phyloP scores from a whole-genome alignment of 1,140 invertebrate genomes.

The Drosophila virilis region DNA sequence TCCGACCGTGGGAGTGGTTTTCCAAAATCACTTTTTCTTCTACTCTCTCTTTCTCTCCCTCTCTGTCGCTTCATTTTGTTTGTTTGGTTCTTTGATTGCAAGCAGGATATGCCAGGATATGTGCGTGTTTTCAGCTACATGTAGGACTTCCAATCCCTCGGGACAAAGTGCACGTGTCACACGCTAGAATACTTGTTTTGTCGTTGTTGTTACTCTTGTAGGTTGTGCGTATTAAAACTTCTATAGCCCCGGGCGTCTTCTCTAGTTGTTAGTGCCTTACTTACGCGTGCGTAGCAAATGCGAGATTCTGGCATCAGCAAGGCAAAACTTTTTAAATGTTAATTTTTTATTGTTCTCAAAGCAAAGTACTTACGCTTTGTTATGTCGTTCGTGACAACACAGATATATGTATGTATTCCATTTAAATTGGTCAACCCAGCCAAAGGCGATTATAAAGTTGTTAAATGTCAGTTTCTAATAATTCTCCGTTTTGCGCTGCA shows the following conservation, averaged over 20 bases:
- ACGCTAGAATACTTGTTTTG: conserved; percentile 23
- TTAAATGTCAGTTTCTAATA: too few relatives aligned
- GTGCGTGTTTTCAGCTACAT: conserved; percentile 59
- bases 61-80: too few relatives aligned
- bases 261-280: conserved; percentile 68
- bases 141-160: conserved; percentile 35
- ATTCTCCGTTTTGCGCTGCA: background rate
- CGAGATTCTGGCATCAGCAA: conserved; percentile 6
- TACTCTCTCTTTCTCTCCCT: too few relatives aligned
- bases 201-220: conserved; percentile 24
- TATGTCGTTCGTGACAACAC: background rate
- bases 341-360: background rate
- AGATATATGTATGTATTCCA: too few relatives aligned
- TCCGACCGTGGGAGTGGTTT: too few relatives aligned
- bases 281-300: conserved; percentile 37
- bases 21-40: too few relatives aligned
- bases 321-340: conserved; percentile 6
- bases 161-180: conserved; percentile 55
- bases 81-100: background rate
- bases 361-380: background rate
- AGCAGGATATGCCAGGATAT: background rate
- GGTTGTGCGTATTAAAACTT: conserved; percentile 68
- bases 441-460: too few relatives aligned
- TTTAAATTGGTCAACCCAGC: too few relatives aligned
- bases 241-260: conserved; percentile 50